phyloP scores from a whole-genome alignment of 2,797 vertebrate species.

The Silurus lanzhouensis region DNA sequence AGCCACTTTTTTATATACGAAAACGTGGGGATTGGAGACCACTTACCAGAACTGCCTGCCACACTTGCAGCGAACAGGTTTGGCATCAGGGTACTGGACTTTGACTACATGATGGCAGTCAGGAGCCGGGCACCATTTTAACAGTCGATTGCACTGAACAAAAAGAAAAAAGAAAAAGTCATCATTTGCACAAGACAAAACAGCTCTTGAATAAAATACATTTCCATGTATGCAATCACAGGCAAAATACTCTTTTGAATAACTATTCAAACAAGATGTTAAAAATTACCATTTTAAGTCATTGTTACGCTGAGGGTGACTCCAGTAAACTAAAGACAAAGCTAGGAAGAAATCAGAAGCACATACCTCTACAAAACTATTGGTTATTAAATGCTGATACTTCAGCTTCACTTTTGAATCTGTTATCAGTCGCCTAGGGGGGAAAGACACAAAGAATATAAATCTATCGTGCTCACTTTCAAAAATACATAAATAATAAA shows the following conservation, averaged over 20 bases:
- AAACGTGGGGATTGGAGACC: slow-evolving; percentile 6
- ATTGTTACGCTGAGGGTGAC: not conserved
- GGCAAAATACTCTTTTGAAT: not conserved
- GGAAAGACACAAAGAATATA: slow-evolving; percentile 31
- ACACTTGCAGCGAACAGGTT: slow-evolving; percentile 98
- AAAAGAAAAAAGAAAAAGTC: slow-evolving; percentile 18
- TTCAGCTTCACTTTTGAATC: slow-evolving; percentile 99
- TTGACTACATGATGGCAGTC: slow-evolving; percentile 99
- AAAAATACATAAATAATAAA: not conserved
- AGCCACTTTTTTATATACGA: slow-evolving; percentile 18
- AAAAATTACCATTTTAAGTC: not conserved
- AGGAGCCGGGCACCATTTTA: slow-evolving; percentile 99
- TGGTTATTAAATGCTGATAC: slow-evolving; percentile 99
- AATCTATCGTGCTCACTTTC: not conserved
- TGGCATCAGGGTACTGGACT: slow-evolving; percentile 99
- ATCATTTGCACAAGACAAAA: not conserved
- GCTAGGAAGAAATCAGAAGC: not conserved
- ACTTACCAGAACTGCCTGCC: slow-evolving; percentile 99
- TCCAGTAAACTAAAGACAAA: not conserved
- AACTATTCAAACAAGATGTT: slow-evolving; percentile 17
- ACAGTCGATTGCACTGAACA: slow-evolving; percentile 95
- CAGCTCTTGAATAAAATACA: not conserved
- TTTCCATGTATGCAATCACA: not conserved
- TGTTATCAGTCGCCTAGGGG: slow-evolving; percentile 94
- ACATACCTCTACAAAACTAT: slow-evolving; percentile 99